Base-by-base conservation (phyloP, 2,888 invertebrate genomes). In the Nemoura dubitans region DNA sequence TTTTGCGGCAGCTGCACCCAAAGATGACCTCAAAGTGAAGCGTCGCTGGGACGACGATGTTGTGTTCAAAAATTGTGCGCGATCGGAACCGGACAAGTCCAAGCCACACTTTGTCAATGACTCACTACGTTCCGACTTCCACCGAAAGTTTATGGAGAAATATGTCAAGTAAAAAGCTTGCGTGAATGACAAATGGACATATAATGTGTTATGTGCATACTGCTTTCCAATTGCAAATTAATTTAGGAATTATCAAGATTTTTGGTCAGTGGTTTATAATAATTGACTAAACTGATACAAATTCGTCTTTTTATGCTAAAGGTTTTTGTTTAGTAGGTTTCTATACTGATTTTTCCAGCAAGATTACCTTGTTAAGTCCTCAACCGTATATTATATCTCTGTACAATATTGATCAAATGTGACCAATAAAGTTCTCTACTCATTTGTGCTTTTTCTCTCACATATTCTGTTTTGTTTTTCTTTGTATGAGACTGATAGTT, bases 131-230 rank as follows among this genome's bases (percentile, higher is more conserved):
- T 99, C 99, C 80, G 99, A 99, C 91, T 99, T 99, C 91, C 99
- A 99, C 92, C 96, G 98, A 90, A 99, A 99, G 92, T 99, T 99
- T 91, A 99, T 99, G 99, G 99, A 99, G 90, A 99, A 99, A 93
- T 99, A 99, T 93, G 98, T 99, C 1, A 99, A 99, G 92, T 99
- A 95, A 93, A 82, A 76, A 36, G 10, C 36, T 36, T 10, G n/a
- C n/a, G n/a, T n/a, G n/a, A n/a, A n/a, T n/a, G n/a, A n/a, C n/a
- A n/a, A n/a, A n/a, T n/a, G n/a, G n/a, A n/a, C n/a, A n/a, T n/a
- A n/a, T n/a, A n/a, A n/a, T n/a, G n/a, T n/a, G n/a, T n/a, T n/a
- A n/a, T n/a, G n/a, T n/a, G n/a, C n/a, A n/a, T n/a, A n/a, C n/a
- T n/a, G n/a, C n/a, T n/a, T n/a, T n/a, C n/a, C n/a, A n/a, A n/a